Percentiles rank a stretch among this genome's conserved stretches.
phyloP scores from a whole-genome alignment of 2,113 vertebrate genomes.

The Tachysurus fulvidraco region DNA sequence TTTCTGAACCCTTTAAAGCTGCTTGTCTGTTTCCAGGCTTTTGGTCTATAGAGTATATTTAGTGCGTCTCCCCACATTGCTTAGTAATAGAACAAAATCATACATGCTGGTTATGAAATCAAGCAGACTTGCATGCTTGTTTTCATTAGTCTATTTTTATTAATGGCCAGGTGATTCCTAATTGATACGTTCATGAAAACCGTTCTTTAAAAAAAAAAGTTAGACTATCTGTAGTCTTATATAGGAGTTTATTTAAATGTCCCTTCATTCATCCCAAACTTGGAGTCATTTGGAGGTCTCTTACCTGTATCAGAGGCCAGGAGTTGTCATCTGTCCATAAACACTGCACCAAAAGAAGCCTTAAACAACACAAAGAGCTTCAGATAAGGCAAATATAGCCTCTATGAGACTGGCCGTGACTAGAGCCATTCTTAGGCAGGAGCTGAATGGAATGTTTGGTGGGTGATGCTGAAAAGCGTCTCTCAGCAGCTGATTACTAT shows the following conservation, averaged over 20 bases:
- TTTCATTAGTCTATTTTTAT: not conserved
- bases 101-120: not conserved
- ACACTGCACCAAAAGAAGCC: slow-evolving; percentile 34
- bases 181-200: not conserved
- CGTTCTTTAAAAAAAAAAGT: not conserved
- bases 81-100: not conserved
- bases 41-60: not conserved
- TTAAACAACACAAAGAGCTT: slow-evolving; percentile 38
- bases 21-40: not conserved
- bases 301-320: slow-evolving; percentile 41
- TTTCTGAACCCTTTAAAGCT: not conserved
- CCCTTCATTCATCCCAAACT: slow-evolving; percentile 39
- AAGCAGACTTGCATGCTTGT: not conserved
- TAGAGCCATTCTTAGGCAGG: slow-evolving; percentile 22
- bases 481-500: slow-evolving; percentile 45
- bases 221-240: not conserved
- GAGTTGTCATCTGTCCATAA: slow-evolving; percentile 51
- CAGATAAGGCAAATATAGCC: slow-evolving; percentile 43
- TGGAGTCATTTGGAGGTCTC: slow-evolving; percentile 30
- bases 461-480: slow-evolving; percentile 44
- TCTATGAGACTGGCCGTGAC: slow-evolving; percentile 13
- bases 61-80: not conserved
- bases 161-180: not conserved
- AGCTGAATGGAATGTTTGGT: slow-evolving; percentile 32
- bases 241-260: slow-evolving; percentile 18